A percentile compares a stretch with the other conserved stretches of the same genome.
Evolutionary conservation across 1,140 invertebrate species (phyloP).

Genomic region (Cydia strobilella): DNA sequence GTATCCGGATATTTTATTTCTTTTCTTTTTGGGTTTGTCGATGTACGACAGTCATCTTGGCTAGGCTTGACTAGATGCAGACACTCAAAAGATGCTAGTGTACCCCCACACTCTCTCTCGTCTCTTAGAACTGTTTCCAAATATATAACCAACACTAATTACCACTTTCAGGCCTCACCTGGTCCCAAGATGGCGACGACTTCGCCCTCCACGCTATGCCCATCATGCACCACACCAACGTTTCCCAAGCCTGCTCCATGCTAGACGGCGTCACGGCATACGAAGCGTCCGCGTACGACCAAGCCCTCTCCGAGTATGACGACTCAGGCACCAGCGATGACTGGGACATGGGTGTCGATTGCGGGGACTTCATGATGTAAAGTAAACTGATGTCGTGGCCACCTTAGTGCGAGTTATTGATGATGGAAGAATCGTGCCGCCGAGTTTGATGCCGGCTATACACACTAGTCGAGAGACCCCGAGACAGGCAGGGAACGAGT

Average conservation of each 20-base stretch:
- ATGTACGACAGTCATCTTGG: too few relatives aligned
- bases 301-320: conserved; percentile 81
- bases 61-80: too few relatives aligned
- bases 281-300: conserved; percentile 81
- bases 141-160: background rate
- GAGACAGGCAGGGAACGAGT: too few relatives aligned
- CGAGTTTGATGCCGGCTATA: too few relatives aligned
- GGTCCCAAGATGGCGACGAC: conserved; percentile 83
- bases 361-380: conserved; percentile 84
- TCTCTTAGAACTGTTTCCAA: background rate
- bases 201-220: conserved; percentile 82
- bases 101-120: too few relatives aligned
- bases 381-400: conserved; percentile 60
- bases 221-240: conserved; percentile 82
- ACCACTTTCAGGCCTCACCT: conserved; percentile 77
- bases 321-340: conserved; percentile 81
- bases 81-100: too few relatives aligned
- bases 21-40: too few relatives aligned
- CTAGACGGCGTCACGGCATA: conserved; percentile 81
- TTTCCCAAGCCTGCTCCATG: conserved; percentile 79
- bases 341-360: conserved; percentile 83
- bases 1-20: too few relatives aligned
- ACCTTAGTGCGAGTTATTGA: background rate
- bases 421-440: background rate
- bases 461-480: too few relatives aligned